phyloP scores from a whole-genome alignment of 2,113 vertebrate species.

The Oostethus manadensis region DNA sequence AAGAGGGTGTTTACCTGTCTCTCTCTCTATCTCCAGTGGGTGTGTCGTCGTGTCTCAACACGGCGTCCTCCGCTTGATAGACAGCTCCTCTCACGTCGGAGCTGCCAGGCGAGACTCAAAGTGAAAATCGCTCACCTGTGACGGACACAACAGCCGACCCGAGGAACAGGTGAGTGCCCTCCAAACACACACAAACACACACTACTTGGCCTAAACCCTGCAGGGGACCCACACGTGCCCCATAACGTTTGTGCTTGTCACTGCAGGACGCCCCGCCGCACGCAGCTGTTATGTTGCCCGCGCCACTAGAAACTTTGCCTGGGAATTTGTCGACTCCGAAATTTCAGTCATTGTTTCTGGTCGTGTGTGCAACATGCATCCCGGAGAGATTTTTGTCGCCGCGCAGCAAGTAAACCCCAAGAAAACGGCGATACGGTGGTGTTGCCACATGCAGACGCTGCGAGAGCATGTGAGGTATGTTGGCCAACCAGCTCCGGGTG shows the following conservation, averaged over 20 bases:
- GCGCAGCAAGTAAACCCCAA: no score
- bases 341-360: slow-evolving; percentile 85
- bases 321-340: slow-evolving; percentile 57
- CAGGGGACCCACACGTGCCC: no score
- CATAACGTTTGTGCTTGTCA: neutral
- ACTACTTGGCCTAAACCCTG: no score
- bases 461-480: slow-evolving; percentile 62
- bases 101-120: slow-evolving; percentile 53
- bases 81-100: slow-evolving; percentile 45
- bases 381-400: neutral
- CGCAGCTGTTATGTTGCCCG: slow-evolving; percentile 41
- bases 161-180: neutral
- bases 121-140: slow-evolving; percentile 13
- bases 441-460: slow-evolving; percentile 55
- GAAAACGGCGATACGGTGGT: slow-evolving; percentile 46
- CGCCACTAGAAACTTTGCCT: slow-evolving; percentile 76
- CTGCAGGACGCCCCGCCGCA: slow-evolving; percentile 1
- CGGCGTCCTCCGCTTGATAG: slow-evolving; percentile 43
- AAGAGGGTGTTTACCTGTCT: neutral
- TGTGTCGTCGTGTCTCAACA: slow-evolving; percentile 66
- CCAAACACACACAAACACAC: neutral
- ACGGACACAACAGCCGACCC: neutral
- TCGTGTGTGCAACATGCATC: slow-evolving; percentile 67
- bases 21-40: slow-evolving; percentile 30
- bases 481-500: slow-evolving; percentile 66